Evolutionary conservation across 1,140 invertebrate species (phyloP).

Genomic region (Ericerus pela): DNA sequence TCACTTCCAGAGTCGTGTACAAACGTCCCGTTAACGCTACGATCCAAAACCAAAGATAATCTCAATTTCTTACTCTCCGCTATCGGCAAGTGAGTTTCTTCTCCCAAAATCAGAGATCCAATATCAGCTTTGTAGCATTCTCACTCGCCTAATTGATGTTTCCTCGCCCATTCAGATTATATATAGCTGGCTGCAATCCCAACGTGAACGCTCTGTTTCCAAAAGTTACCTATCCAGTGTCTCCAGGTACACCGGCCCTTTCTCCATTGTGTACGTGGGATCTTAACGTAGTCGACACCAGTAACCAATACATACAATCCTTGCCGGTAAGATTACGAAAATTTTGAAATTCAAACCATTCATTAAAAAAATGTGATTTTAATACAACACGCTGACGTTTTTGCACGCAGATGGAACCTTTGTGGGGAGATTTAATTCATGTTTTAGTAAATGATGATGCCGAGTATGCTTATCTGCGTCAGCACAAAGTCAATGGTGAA

Average conservation of each 20-base stretch:
- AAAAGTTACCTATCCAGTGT: slow-evolving; percentile 6
- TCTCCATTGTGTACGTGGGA: slow-evolving; percentile 1
- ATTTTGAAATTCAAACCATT: slow-evolving; percentile 1
- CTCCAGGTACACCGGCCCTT: slow-evolving; percentile 10
- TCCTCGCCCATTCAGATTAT: slow-evolving; percentile 15
- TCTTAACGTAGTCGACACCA: not conserved
- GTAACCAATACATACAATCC: not conserved
- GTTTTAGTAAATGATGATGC: not conserved
- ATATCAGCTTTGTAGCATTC: too few relatives aligned
- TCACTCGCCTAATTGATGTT: too few relatives aligned
- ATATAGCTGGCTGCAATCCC: slow-evolving; percentile 15
- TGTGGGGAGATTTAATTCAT: not conserved
- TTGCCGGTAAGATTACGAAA: not conserved
- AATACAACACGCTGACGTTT: too few relatives aligned
- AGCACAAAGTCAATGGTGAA: not conserved
- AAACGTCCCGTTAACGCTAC: slow-evolving; percentile 66
- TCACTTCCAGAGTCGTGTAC: slow-evolving; percentile 39
- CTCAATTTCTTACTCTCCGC: slow-evolving; percentile 50
- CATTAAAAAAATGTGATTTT: not conserved
- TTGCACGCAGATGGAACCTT: not conserved
- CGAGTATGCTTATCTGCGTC: not conserved
- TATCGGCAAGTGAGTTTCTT: slow-evolving; percentile 48
- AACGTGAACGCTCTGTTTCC: slow-evolving; percentile 22
- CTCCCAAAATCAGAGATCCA: too few relatives aligned
- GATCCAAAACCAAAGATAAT: slow-evolving; percentile 50